Percentiles rank a stretch among this genome's conserved stretches.
phyloP scores from a whole-genome alignment of 1,140 invertebrate genomes.

The Zophobas atratus region DNA sequence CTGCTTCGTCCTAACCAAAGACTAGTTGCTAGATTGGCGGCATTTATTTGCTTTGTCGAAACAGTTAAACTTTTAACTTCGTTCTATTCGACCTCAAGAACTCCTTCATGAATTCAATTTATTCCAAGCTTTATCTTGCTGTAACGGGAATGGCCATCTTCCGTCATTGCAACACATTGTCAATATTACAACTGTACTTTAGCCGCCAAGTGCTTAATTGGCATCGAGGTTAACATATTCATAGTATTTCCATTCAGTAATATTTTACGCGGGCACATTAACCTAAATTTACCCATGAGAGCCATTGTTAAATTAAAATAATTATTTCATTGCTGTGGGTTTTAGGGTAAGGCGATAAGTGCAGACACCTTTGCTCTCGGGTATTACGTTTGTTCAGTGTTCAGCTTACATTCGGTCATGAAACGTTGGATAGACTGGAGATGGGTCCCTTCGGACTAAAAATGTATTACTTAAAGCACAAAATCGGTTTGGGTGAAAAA shows the following conservation, averaged over 20 bases:
- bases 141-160: not conserved
- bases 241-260: not conserved
- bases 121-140: not conserved
- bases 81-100: not conserved
- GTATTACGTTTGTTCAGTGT: conserved; percentile 13
- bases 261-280: not conserved
- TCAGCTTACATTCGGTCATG: conserved; percentile 4
- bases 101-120: not conserved
- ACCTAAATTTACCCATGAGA: not conserved
- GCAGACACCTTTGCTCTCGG: conserved; percentile 11
- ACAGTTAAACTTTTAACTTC: conserved; percentile 11
- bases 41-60: conserved; percentile 22
- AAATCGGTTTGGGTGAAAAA: conserved; percentile 9
- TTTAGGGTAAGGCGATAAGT: not conserved
- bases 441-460: conserved; percentile 12
- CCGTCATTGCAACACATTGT: too few relatives aligned
- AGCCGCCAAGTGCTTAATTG: not conserved
- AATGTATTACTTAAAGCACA: conserved; percentile 28
- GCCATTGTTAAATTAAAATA: not conserved
- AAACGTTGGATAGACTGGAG: conserved; percentile 15
- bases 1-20: not conserved
- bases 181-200: not conserved
- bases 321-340: not conserved
- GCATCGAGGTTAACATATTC: not conserved
- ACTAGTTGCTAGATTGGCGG: conserved; percentile 1